Conservation (phyloP, 1,140 invertebrate species). For the Belonocnema kinseyi region DNA sequence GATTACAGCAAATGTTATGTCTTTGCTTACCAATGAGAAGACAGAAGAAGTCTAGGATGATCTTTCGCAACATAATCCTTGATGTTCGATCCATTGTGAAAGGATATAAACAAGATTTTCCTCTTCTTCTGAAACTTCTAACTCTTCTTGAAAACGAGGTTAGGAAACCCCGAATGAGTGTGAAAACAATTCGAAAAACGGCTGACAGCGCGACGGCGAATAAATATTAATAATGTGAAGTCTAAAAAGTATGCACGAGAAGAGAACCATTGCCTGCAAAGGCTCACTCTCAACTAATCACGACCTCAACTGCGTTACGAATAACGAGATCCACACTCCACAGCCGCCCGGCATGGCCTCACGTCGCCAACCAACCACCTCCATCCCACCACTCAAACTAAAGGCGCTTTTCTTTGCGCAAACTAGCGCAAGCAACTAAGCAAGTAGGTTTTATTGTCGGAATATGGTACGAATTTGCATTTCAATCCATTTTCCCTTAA, state of each 20-base stretch:
- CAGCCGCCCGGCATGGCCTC: not conserved
- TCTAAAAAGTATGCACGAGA: not conserved
- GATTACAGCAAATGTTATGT: not conserved
- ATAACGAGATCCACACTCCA: not conserved
- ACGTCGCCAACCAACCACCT: not conserved
- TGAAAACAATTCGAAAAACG: not conserved
- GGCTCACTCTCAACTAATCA: not conserved
- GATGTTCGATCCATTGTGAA: slow-evolving; percentile 61
- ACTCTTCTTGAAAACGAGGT: slow-evolving; percentile 8
- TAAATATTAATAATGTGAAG: slow-evolving; percentile 1
- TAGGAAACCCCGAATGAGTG: slow-evolving; percentile 12
- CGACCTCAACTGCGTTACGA: not conserved
- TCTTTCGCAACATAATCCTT: slow-evolving; percentile 56
- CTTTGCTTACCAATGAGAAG: slow-evolving; percentile 56
- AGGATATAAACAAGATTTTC: not conserved
- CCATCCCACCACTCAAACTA: not conserved
- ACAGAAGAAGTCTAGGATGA: slow-evolving; percentile 63
- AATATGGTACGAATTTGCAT: too few species aligned
- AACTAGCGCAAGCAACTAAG: slow-evolving; percentile 18
- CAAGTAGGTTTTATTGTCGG: not conserved
- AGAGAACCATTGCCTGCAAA: slow-evolving; percentile 6
- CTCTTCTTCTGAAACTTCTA: slow-evolving; percentile 1
- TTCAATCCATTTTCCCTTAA: too few species aligned
- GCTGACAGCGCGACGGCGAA: slow-evolving; percentile 22
- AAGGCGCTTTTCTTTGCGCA: not conserved